Evolutionary conservation across 1,140 invertebrate genomes (phyloP).

Genomic region (Sitodiplosis mosellana): DNA sequence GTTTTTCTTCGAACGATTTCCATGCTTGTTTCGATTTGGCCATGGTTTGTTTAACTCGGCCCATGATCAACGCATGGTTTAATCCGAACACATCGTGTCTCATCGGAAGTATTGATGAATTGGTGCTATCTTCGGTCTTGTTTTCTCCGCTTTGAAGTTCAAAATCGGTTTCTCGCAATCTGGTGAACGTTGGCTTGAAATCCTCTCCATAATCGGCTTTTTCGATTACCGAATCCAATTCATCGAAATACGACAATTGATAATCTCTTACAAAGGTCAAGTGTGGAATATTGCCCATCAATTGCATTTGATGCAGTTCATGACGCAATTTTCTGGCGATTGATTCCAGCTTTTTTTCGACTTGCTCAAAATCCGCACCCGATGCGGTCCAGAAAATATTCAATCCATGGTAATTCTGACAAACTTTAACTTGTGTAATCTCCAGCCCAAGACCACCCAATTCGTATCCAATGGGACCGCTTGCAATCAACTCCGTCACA

Average conservation of each 20-base stretch:
- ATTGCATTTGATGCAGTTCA: slow-evolving; percentile 40
- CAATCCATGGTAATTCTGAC: slow-evolving; percentile 38
- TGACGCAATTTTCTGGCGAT: slow-evolving; percentile 37
- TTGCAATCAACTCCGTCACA: slow-evolving; percentile 52
- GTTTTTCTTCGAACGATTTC: slow-evolving; percentile 10
- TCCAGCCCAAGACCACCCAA: slow-evolving; percentile 44
- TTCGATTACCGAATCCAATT: slow-evolving; percentile 35
- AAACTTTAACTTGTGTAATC: slow-evolving; percentile 42
- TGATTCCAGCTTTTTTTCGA: slow-evolving; percentile 32
- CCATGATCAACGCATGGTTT: slow-evolving; percentile 42
- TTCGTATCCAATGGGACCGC: slow-evolving; percentile 36
- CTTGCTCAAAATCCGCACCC: slow-evolving; percentile 21
- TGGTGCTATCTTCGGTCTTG: slow-evolving; percentile 28
- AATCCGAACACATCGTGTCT: slow-evolving; percentile 49
- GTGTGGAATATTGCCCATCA: slow-evolving; percentile 51
- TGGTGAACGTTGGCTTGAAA: slow-evolving; percentile 27
- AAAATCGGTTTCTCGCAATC: slow-evolving; percentile 9
- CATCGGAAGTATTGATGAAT: slow-evolving; percentile 36
- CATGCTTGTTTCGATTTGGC: slow-evolving; percentile 31
- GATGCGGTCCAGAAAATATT: slow-evolving; percentile 49
- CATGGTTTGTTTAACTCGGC: slow-evolving; percentile 26
- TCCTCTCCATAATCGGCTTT: slow-evolving; percentile 41
- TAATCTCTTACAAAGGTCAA: slow-evolving; percentile 52
- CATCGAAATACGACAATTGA: slow-evolving; percentile 24
- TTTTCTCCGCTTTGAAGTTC: slow-evolving; percentile 18